These are phyloP conservation scores for Pseudanteris insignis DNA, from an alignment of 2,888 invertebrate genomes.

Conservation along the genomic window DNA sequence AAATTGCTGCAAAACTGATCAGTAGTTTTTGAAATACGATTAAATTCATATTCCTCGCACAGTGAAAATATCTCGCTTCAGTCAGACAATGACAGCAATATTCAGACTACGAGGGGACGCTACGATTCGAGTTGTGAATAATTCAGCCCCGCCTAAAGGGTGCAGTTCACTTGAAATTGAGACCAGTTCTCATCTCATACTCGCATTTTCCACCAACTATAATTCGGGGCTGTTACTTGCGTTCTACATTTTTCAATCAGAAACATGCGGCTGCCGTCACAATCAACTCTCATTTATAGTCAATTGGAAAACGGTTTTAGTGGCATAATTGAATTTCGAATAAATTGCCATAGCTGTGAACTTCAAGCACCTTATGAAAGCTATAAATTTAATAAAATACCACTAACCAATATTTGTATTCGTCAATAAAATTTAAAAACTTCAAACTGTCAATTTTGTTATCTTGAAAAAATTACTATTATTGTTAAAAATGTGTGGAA, in stretches of 20 bases:
- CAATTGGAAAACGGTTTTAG: constrained; percentile 22
- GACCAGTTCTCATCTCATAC: constrained; percentile 50
- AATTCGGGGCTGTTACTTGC: constrained; percentile 60
- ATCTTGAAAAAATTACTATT: no score
- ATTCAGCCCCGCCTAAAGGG: constrained; percentile 57
- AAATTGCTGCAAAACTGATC: constrained; percentile 13
- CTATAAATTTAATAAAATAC: no score
- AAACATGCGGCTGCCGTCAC: constrained; percentile 40
- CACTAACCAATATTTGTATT: no score
- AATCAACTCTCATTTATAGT: constrained; percentile 18
- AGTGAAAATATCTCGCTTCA: constrained; percentile 13
- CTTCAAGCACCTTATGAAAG: no score
- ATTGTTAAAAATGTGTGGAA: no score
- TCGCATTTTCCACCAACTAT: constrained; percentile 43
- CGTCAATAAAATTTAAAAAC: no score
- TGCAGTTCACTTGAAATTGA: constrained; percentile 58
- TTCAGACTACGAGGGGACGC: constrained; percentile 40
- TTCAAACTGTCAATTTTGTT: no score
- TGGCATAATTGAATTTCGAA: constrained; percentile 21
- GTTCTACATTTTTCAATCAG: constrained; percentile 62
- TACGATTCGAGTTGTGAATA: constrained; percentile 58
- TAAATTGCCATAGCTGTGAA: no score
- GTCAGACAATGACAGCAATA: constrained; percentile 34
- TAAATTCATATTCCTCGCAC: constrained; percentile 17
- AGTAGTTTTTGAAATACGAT: constrained; percentile 12